phyloP scores from a whole-genome alignment of 2,888 invertebrate genomes.

The Trissolcus japonicus region DNA sequence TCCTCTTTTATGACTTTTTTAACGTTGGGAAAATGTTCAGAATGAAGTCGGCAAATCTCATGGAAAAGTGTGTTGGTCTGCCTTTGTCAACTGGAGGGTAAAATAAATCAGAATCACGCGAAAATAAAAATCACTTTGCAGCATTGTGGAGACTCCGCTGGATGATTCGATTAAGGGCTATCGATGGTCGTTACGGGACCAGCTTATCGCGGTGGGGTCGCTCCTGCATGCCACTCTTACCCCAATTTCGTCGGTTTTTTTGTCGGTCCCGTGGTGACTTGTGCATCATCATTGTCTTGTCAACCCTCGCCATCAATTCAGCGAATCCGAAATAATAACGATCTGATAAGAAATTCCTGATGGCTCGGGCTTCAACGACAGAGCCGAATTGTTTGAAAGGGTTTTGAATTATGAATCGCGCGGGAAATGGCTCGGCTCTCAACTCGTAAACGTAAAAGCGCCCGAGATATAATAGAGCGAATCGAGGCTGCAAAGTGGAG shows the following conservation, averaged over 20 bases:
- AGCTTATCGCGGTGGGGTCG: conserved; percentile 58
- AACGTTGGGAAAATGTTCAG: too few relatives aligned
- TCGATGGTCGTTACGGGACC: conserved; percentile 73
- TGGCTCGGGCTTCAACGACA: conserved; percentile 1
- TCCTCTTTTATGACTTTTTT: too few relatives aligned
- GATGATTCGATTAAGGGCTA: conserved; percentile 75
- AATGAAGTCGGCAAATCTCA: conserved; percentile 34
- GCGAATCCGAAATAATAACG: conserved; percentile 19
- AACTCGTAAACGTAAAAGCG: conserved; percentile 52
- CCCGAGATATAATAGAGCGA: conserved; percentile 48
- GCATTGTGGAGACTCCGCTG: conserved; percentile 67
- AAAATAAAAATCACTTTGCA: conserved; percentile 76
- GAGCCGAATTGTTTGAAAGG: conserved; percentile 64
- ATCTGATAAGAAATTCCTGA: conserved; percentile 33
- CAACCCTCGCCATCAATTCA: conserved; percentile 20
- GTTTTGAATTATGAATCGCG: conserved; percentile 71
- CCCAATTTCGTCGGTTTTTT: conserved; percentile 45
- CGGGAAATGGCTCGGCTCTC: conserved; percentile 58
- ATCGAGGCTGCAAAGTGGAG: conserved; percentile 42
- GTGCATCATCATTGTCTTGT: conserved; percentile 25
- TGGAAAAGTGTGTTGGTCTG: conserved; percentile 48
- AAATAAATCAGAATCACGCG: conserved; percentile 75
- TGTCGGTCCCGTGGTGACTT: conserved; percentile 1
- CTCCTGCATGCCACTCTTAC: conserved; percentile 42
- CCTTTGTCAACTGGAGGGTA: conserved; percentile 24